phyloP scores from a whole-genome alignment of 1,140 invertebrate species.

The Caenorhabditis inopinata region DNA sequence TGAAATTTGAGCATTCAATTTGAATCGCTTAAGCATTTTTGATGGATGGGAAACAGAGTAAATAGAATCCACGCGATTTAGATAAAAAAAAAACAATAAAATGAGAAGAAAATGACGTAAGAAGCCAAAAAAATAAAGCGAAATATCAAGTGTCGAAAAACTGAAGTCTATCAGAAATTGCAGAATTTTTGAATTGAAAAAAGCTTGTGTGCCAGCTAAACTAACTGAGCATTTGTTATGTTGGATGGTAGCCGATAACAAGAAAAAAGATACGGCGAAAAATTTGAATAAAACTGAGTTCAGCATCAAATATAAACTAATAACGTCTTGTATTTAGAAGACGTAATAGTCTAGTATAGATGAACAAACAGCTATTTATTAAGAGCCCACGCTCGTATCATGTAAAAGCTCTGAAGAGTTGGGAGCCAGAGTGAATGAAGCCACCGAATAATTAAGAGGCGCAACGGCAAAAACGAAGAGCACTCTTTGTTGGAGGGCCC shows the following conservation, averaged over 20 bases:
- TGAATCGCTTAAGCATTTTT: slow-evolving; percentile 22
- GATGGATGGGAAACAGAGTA: slow-evolving; percentile 25
- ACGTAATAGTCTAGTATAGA: too few relatives aligned
- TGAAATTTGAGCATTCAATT: neutral
- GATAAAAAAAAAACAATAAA: neutral
- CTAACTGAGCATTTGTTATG: too few relatives aligned
- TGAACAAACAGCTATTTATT: neutral
- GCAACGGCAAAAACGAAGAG: slow-evolving; percentile 19
- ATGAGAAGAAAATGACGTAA: neutral
- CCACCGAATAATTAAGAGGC: slow-evolving; percentile 23
- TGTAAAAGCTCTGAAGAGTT: neutral
- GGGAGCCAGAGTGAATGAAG: slow-evolving; percentile 9
- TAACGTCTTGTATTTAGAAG: too few relatives aligned
- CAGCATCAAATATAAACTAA: too few relatives aligned
- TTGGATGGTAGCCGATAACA: too few relatives aligned
- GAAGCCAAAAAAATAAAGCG: neutral
- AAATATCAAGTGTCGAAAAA: slow-evolving; percentile 29
- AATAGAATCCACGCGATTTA: slow-evolving; percentile 11
- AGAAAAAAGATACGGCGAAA: too few relatives aligned
- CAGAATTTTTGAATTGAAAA: neutral
- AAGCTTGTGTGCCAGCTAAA: too few relatives aligned
- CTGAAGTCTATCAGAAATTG: neutral
- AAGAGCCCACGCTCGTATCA: neutral
- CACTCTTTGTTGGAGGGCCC: slow-evolving; percentile 6
- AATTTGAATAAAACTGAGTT: too few relatives aligned